Conservation (phyloP, 2,113 vertebrate genomes). For the Copsychus sechellarum region DNA sequence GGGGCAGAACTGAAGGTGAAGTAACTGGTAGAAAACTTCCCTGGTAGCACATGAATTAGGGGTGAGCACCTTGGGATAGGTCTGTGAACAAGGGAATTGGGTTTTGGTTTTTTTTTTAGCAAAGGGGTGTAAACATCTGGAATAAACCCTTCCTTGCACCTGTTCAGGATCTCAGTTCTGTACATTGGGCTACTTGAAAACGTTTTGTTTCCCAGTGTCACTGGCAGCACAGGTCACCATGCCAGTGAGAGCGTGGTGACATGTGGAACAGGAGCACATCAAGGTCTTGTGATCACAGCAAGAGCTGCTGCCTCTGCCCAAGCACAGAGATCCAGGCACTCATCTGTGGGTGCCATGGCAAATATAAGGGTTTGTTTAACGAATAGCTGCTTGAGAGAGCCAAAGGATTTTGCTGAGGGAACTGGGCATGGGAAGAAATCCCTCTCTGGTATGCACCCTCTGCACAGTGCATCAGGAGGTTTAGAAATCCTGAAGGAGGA, state of each 20-base stretch:
- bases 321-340: background rate
- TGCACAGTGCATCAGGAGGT: background rate
- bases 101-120: background rate
- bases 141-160: background rate
- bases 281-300: rapidly evolving
- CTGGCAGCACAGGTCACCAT: background rate
- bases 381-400: background rate
- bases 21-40: background rate
- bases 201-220: background rate
- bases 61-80: background rate
- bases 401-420: background rate
- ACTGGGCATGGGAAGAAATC: background rate
- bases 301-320: background rate
- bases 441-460: background rate
- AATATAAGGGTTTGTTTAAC: background rate
- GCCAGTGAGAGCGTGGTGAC: background rate
- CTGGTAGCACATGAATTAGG: background rate
- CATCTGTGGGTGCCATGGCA: background rate
- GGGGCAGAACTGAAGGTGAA: background rate
- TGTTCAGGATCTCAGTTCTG: background rate
- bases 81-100: background rate
- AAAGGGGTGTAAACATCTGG: background rate
- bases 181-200: background rate
- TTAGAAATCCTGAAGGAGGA: background rate
- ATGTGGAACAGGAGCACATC: rapidly evolving